Evolutionary conservation across 2,113 vertebrate species (phyloP), one percentile per base, ranked within the genome.

Genomic region (Prochilodus magdalenae): DNA sequence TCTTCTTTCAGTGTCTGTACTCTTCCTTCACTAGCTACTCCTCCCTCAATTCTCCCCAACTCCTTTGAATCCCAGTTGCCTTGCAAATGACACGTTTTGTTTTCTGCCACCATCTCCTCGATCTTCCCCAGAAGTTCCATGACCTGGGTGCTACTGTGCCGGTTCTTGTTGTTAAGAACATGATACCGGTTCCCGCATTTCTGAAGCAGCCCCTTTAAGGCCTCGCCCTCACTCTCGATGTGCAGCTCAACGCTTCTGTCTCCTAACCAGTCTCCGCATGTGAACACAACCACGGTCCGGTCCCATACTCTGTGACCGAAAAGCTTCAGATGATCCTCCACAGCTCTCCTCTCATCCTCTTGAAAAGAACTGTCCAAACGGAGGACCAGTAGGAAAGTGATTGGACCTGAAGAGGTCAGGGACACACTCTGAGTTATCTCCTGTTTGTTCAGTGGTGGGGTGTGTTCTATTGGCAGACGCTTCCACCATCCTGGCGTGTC

Each of bases 401-500:
- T 26, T 0, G 77, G 73, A 22, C 70, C 77, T 33, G 79, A 67
- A 51, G 55, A 2, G 15, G 13, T 57, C 51, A 83, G 27, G 59
- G 65, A 74, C 5, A 60, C 16, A 77, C 72, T 73, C 24, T 60
- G 67, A 11, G 22, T 26, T 22, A 87, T 74, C 76, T 87, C 77
- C 18, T 74, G 62, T 77, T 83, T 85, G n/a, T 33, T 70, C 15
- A 71, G n/a, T 71, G 47, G 53, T 7, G 83, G 83, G 5, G 69
- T 87, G 57, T 83, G 22, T 16, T 80, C 80, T 51, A 60, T 51
- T 44, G 77, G 71, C 33, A 71, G 44, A 33, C 49, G 80, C 5
- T 85, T 87, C 77, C 77, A 85, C 86, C 86, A 87, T 40, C 83
- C 86, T 27, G 86, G 86, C n/a, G 86, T 85, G 77, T 87, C 86